A percentile compares a stretch with the other conserved stretches of the same genome.
Conservation (phyloP, 2,888 invertebrate species). For the Amphipoea oculea region DNA sequence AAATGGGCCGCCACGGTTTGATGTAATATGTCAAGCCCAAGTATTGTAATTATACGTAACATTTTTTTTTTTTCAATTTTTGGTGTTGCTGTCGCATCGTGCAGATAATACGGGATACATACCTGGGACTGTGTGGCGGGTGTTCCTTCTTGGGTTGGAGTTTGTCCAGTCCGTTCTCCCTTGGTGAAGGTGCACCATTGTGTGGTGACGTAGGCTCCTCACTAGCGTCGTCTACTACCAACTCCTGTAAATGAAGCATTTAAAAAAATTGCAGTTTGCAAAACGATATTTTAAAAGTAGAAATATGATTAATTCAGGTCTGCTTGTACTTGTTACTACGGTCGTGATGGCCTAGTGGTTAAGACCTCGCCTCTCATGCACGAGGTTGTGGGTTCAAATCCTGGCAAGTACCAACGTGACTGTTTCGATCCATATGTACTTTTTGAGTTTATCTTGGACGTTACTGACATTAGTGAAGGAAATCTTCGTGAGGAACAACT, state of each 20-base stretch:
- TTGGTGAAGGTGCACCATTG: slow-evolving; percentile 96
- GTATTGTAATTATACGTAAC: slow-evolving; percentile 16
- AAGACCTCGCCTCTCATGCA: neutral
- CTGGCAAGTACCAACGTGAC: neutral
- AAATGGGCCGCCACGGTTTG: slow-evolving; percentile 59
- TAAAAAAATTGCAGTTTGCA: slow-evolving; percentile 1
- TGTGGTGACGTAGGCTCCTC: slow-evolving; percentile 97
- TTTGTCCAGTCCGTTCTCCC: slow-evolving; percentile 96
- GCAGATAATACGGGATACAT: slow-evolving; percentile 34
- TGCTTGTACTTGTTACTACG: slow-evolving; percentile 79
- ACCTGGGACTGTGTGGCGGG: slow-evolving; percentile 93
- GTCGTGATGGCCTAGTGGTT: neutral
- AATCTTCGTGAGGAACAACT: neutral
- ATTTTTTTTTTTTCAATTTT: slow-evolving; percentile 2
- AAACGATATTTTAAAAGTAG: neutral
- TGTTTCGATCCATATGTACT: neutral
- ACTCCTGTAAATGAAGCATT: slow-evolving; percentile 92
- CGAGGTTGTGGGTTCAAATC: neutral
- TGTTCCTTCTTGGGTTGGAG: slow-evolving; percentile 94
- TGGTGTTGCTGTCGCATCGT: slow-evolving; percentile 10
- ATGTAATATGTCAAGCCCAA: slow-evolving; percentile 42
- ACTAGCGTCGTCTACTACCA: slow-evolving; percentile 98
- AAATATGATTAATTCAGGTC: neutral
- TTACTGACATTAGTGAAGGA: neutral
- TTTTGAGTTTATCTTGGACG: neutral